phyloP scores from a whole-genome alignment of 2,888 invertebrate species.

The Neoascia interrupta region DNA sequence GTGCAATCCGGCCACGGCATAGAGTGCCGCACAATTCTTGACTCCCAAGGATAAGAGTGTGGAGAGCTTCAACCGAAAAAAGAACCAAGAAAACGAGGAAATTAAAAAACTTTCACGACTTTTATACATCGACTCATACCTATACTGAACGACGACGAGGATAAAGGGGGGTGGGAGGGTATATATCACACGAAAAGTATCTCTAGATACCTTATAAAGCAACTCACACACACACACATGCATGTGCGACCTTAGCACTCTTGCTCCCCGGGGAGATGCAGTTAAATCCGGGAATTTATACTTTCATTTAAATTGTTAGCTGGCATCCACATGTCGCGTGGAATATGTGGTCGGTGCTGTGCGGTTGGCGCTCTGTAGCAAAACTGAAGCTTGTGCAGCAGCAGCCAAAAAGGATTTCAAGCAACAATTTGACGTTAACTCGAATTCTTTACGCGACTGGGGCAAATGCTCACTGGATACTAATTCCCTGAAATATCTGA shows the following conservation, averaged over 20 bases:
- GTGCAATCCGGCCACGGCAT: neutral
- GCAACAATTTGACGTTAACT: constrained; percentile 42
- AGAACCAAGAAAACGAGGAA: constrained; percentile 42
- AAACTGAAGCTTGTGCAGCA: constrained; percentile 1
- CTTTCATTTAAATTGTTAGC: constrained; percentile 65
- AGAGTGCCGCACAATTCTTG: constrained; percentile 16
- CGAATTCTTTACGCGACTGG: constrained; percentile 9
- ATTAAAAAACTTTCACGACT: constrained; percentile 69
- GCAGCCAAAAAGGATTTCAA: constrained; percentile 30
- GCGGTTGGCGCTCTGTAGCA: constrained; percentile 40
- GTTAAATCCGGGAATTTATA: constrained; percentile 68
- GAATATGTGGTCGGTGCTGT: constrained; percentile 60
- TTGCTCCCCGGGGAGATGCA: constrained; percentile 42
- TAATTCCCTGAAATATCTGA: constrained; percentile 54
- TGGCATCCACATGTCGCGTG: constrained; percentile 64
- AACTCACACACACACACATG: constrained; percentile 6
- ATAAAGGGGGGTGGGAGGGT: neutral
- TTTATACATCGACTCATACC: constrained; percentile 56
- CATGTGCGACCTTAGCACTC: neutral
- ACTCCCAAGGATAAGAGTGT: constrained; percentile 45
- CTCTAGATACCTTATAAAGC: constrained; percentile 48
- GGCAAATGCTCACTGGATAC: constrained; percentile 29
- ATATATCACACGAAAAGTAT: constrained; percentile 35
- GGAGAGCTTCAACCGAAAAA: neutral
- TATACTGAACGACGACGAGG: constrained; percentile 46